These are phyloP conservation scores for Hippasteria phrygiana DNA, from an alignment of 53 echinoderm and acorn worm genomes.

Conservation along the genomic window DNA sequence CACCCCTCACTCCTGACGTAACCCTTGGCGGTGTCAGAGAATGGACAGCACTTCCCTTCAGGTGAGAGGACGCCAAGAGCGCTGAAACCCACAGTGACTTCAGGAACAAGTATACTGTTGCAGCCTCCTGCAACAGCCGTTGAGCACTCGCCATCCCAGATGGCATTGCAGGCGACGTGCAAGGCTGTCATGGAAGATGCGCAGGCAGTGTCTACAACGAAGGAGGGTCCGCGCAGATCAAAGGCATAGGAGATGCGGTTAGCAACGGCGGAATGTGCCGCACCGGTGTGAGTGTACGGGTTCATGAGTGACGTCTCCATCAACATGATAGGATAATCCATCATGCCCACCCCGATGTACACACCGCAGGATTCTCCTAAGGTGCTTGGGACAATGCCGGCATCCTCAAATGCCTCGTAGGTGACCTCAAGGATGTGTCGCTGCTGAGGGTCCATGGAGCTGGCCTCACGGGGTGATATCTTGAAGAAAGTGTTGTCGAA, in stretches of 20 bases:
- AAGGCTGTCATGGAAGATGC: constrained; percentile 94
- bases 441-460: constrained; percentile 78
- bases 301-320: constrained; percentile 60
- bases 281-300: constrained; percentile 70
- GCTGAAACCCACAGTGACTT: constrained; percentile 95
- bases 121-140: constrained; percentile 83
- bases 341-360: constrained; percentile 70
- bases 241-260: constrained; percentile 74
- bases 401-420: constrained; percentile 74
- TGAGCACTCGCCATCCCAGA: constrained; percentile 88
- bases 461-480: constrained; percentile 72
- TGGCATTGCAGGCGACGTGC: constrained; percentile 89
- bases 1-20: constrained; percentile 97
- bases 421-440: constrained; percentile 71
- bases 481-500: constrained; percentile 97
- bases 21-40: constrained; percentile 93
- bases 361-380: constrained; percentile 68
- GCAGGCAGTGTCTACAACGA: constrained; percentile 91
- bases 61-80: constrained; percentile 94
- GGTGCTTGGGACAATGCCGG: constrained; percentile 63
- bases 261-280: constrained; percentile 56
- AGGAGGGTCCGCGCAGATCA: constrained; percentile 78
- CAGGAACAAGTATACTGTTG: constrained; percentile 84
- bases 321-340: constrained; percentile 71
- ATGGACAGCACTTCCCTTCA: constrained; percentile 92